Conservation (phyloP, 2,888 invertebrate species). For the Bruchidius siliquastri region DNA sequence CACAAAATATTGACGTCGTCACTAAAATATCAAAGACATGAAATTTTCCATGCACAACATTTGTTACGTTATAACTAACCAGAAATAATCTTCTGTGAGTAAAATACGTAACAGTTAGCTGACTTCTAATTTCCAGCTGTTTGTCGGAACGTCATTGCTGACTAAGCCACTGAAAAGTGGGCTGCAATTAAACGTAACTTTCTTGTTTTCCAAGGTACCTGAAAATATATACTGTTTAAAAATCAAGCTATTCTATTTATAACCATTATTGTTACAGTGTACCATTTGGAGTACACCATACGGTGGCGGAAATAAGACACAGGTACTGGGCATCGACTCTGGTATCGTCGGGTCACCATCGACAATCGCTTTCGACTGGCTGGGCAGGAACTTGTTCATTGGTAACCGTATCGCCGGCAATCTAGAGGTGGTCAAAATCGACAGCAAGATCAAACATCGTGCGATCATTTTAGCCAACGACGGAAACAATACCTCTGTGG, state of each 20-base stretch:
- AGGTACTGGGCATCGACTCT: slow-evolving; percentile 73
- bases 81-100: no score
- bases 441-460: slow-evolving; percentile 78
- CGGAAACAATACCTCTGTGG: slow-evolving; percentile 74
- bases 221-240: not conserved
- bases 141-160: no score
- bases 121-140: no score
- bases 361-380: slow-evolving; percentile 93
- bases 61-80: no score
- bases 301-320: slow-evolving; percentile 78
- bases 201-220: no score
- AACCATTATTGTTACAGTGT: slow-evolving; percentile 53
- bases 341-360: slow-evolving; percentile 91
- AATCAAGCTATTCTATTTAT: not conserved
- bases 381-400: slow-evolving; percentile 90
- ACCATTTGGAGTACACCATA: slow-evolving; percentile 82
- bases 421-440: slow-evolving; percentile 82
- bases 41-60: no score
- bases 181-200: no score
- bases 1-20: no score
- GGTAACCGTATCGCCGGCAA: slow-evolving; percentile 87
- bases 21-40: no score
- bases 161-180: no score
- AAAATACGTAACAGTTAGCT: no score
- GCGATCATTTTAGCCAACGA: slow-evolving; percentile 85